A percentile compares a stretch with the other conserved stretches of the same genome.
These are phyloP conservation scores for Isichthys henryi DNA, from an alignment of 2,113 vertebrate species.

Conservation along the genomic window DNA sequence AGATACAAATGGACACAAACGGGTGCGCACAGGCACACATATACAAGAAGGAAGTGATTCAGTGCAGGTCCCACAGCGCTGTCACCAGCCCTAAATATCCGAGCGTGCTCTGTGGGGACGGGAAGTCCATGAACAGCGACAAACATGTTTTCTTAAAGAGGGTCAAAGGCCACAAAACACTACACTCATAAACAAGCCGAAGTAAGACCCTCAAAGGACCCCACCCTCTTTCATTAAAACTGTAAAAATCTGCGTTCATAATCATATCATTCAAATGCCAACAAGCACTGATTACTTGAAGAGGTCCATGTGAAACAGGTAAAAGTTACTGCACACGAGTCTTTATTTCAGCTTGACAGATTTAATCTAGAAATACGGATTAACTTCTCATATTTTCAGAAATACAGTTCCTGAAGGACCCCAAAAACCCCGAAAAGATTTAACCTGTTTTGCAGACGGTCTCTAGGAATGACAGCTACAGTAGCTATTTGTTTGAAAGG, in stretches of 20 bases:
- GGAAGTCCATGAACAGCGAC: constrained; percentile 40
- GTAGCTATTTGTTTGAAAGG: background rate
- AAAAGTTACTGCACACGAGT: background rate
- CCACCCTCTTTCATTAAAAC: background rate
- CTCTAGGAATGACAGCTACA: background rate
- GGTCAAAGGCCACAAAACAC: constrained; percentile 42
- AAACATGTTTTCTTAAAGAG: constrained; percentile 53
- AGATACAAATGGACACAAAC: background rate
- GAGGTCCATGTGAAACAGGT: background rate
- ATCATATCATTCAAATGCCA: background rate
- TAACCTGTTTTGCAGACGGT: background rate
- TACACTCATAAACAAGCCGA: constrained; percentile 5
- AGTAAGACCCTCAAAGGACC: background rate
- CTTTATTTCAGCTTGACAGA: background rate
- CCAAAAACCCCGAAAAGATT: background rate
- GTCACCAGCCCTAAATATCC: constrained; percentile 53
- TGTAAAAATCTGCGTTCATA: background rate
- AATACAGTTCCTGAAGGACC: background rate
- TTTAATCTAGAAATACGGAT: background rate
- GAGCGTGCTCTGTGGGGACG: constrained; percentile 41
- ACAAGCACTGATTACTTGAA: background rate
- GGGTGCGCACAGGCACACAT: constrained; percentile 16
- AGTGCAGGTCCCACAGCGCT: constrained; percentile 25
- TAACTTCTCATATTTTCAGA: background rate
- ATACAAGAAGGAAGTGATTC: constrained; percentile 55